phyloP scores from a whole-genome alignment of 2,113 vertebrate species.

The Theristicus caerulescens region DNA sequence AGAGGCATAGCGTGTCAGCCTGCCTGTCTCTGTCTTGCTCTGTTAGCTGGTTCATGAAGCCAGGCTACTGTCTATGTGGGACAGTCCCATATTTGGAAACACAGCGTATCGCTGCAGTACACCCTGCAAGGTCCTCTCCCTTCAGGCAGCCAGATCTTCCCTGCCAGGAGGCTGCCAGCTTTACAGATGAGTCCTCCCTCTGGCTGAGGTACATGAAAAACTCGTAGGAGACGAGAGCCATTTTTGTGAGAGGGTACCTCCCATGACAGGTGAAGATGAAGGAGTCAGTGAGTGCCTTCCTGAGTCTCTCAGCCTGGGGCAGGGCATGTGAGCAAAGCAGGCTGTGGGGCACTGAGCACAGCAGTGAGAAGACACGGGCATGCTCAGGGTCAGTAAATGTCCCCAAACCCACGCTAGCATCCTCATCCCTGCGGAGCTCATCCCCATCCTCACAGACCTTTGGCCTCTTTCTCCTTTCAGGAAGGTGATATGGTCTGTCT shows the following conservation, averaged over 20 bases:
- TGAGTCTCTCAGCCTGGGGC: fast-evolving
- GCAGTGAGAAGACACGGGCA: not conserved
- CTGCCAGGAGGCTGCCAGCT: not conserved
- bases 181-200: not conserved
- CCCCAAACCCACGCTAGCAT: not conserved
- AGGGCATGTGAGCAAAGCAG: not conserved
- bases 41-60: not conserved
- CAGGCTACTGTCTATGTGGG: not conserved
- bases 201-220: not conserved
- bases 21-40: not conserved
- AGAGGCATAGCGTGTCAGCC: not conserved
- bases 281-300: not conserved
- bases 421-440: not conserved
- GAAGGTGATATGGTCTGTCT: not conserved
- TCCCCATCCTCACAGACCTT: not conserved
- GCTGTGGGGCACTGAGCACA: not conserved
- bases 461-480: not conserved
- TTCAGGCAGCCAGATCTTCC: not conserved
- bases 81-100: not conserved
- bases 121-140: not conserved
- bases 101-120: fast-evolving
- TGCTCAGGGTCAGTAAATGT: not conserved
- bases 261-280: not conserved
- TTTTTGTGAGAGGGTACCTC: not conserved
- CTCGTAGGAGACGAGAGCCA: not conserved